Evolutionary conservation across 37 sponge, comb jelly and placozoan species (phyloP), one percentile per base, ranked within the genome.

Genomic region (Geodia barretti): DNA sequence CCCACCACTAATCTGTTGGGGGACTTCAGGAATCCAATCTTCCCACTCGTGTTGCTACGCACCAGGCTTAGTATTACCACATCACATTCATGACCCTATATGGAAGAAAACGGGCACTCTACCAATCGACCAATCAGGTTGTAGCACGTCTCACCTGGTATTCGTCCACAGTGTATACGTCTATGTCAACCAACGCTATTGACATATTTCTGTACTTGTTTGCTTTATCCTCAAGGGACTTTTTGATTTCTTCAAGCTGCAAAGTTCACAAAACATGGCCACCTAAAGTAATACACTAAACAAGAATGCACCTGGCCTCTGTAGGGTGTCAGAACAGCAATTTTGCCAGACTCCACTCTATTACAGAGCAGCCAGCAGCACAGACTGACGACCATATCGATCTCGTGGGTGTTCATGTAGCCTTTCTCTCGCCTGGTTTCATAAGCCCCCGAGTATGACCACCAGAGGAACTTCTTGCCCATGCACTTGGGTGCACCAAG

Each of bases 51-150:
- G 41, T 82, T 74, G 67, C 60, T 85, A 24, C 86, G 40, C 41
- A 85, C 86, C 11, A 78, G 41, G 40, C 78, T 41, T 37, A 85
- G 31, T 33, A 85, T 85, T 73, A 85, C 84, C 39, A 85, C 62
- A 29, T 81, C 82, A 36, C 37, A 33, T 42, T 85, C 86, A 72
- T 59, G 78, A 24, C 86, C 86, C 71, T 85, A 72, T 32, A 82
- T 30, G 21, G 76, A n/a, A 82, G 1, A 32, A 29, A 5, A 5
- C n/a, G n/a, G n/a, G n/a, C n/a, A n/a, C n/a, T n/a, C n/a, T 23
- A 37, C 39, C 71, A 38, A 38, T 9, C 35, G 25, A 31, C 34
- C 32, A 34, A 26, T 36, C 30, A 26, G 1, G 58, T 31, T 35
- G 3, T 28, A 28, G 69, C 14, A 47, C 54, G 54, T 17, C 7